Evolutionary conservation across 1,140 invertebrate genomes (phyloP).

Genomic region (Drosophila bocqueti): DNA sequence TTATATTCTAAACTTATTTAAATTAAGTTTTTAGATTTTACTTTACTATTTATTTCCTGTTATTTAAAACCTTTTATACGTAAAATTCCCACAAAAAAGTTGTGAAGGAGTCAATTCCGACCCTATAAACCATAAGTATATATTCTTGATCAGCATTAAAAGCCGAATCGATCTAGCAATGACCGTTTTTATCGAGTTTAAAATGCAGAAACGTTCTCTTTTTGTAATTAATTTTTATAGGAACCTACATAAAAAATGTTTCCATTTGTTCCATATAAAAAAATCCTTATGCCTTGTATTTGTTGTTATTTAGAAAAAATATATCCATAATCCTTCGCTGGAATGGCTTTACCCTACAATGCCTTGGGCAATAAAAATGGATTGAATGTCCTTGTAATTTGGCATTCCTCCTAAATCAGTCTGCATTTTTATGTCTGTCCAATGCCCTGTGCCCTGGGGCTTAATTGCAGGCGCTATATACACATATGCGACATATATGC

Average conservation of each 20-base stretch:
- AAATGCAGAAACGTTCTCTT: too few relatives aligned
- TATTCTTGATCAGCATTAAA: too few relatives aligned
- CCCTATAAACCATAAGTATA: too few relatives aligned
- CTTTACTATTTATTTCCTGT: too few relatives aligned
- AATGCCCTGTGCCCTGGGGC: slow-evolving; percentile 19
- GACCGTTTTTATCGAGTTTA: too few relatives aligned
- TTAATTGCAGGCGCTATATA: slow-evolving; percentile 43
- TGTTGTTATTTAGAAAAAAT: not conserved
- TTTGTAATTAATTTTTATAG: not conserved
- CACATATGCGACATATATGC: not conserved
- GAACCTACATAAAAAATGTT: not conserved
- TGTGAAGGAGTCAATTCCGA: too few relatives aligned
- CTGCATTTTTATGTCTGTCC: slow-evolving; percentile 31
- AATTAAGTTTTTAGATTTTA: too few relatives aligned
- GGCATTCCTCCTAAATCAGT: slow-evolving; percentile 24
- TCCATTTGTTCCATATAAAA: not conserved
- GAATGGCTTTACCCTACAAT: not conserved
- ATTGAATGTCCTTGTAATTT: slow-evolving; percentile 26
- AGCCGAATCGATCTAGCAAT: too few relatives aligned
- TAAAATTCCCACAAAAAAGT: too few relatives aligned
- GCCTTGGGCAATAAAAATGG: slow-evolving; percentile 10
- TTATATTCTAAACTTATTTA: too few relatives aligned
- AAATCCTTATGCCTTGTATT: not conserved
- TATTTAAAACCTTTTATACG: too few relatives aligned
- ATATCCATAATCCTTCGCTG: not conserved